Evolutionary conservation across 2,888 invertebrate genomes (phyloP).

Genomic region (Eupithecia subumbrata): DNA sequence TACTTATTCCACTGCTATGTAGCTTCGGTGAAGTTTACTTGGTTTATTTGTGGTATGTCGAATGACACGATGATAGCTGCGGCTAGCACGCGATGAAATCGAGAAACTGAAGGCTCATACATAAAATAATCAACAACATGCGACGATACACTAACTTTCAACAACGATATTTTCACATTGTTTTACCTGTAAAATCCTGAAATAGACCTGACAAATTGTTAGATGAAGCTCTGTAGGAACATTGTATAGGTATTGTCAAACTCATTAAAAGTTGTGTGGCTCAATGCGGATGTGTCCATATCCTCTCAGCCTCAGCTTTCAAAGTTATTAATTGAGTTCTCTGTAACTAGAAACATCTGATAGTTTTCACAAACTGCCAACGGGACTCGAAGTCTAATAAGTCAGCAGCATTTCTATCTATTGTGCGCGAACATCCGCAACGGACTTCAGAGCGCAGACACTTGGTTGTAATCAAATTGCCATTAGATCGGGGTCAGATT

Average conservation of each 20-base stretch:
- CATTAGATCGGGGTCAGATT: conserved; percentile 50
- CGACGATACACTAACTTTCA: conserved; percentile 19
- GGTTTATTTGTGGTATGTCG: conserved; percentile 5
- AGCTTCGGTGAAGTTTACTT: neutral
- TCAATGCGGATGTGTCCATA: conserved; percentile 12
- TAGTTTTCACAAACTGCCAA: conserved; percentile 11
- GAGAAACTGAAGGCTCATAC: conserved; percentile 17
- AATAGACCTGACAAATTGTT: conserved; percentile 16
- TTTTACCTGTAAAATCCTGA: neutral
- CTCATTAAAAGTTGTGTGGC: conserved; percentile 21
- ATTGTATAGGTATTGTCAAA: conserved; percentile 22
- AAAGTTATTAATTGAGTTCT: conserved; percentile 3
- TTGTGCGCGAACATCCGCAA: conserved; percentile 19
- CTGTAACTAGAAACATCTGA: neutral
- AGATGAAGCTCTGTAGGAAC: conserved; percentile 4
- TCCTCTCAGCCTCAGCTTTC: neutral
- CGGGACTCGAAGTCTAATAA: conserved; percentile 11
- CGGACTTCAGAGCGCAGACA: conserved; percentile 8
- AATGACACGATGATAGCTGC: conserved; percentile 18
- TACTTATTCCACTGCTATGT: neutral
- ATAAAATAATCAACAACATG: conserved; percentile 21
- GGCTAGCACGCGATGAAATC: conserved; percentile 28
- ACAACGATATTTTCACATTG: conserved; percentile 11
- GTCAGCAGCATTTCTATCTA: conserved; percentile 21
- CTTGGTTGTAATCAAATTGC: conserved; percentile 32